phyloP scores from a whole-genome alignment of 2,888 invertebrate species.

The Hetaerina titia region DNA sequence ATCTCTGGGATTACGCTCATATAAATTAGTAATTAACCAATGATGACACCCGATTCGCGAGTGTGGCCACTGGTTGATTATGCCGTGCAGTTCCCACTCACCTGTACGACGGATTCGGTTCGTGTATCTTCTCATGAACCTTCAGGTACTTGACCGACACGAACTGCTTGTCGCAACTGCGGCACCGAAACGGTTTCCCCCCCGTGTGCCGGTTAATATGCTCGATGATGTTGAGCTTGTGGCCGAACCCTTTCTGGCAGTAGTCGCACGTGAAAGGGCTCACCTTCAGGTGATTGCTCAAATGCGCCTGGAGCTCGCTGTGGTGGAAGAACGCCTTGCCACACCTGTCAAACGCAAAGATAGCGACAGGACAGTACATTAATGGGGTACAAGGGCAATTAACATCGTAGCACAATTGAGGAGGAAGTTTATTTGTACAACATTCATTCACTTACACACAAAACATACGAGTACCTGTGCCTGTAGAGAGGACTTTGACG shows the following conservation, averaged over 20 bases:
- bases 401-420: too few relatives aligned
- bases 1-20: too few relatives aligned
- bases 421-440: too few relatives aligned
- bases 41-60: too few relatives aligned
- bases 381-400: too few relatives aligned
- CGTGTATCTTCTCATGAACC: not conserved
- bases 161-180: not conserved
- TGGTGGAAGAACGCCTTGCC: not conserved
- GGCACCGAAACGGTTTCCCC: not conserved
- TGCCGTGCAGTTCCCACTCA: not conserved
- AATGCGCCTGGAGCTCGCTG: not conserved
- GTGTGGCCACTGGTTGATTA: too few relatives aligned
- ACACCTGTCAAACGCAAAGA: not conserved
- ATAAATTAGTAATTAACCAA: too few relatives aligned
- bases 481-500: too few relatives aligned
- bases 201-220: not conserved
- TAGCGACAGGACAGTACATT: too few relatives aligned
- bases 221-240: not conserved
- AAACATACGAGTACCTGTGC: too few relatives aligned
- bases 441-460: too few relatives aligned
- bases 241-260: not conserved
- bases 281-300: not conserved
- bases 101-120: not conserved
- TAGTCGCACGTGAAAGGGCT: not conserved
- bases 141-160: not conserved